Evolutionary conservation across 2,888 invertebrate genomes (phyloP).

Genomic region (Acronicta alni): DNA sequence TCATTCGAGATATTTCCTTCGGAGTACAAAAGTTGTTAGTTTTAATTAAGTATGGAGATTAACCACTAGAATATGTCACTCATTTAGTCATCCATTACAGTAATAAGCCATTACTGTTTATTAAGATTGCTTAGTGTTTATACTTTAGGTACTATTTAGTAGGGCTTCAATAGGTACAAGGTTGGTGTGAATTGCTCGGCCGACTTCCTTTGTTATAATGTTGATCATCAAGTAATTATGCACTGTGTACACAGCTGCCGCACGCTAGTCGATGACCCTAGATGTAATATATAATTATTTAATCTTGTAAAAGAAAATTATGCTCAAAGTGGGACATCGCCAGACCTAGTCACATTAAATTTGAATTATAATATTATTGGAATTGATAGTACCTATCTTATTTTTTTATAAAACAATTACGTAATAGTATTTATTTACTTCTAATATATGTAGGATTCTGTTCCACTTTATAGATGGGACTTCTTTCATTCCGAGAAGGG

Average conservation of each 20-base stretch:
- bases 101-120: neutral
- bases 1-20: too few species aligned
- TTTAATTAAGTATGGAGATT: too few species aligned
- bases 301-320: conserved; percentile 16
- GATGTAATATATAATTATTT: conserved; percentile 34
- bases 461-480: too few species aligned
- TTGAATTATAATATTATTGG: too few species aligned
- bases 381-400: too few species aligned
- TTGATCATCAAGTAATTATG: conserved; percentile 47
- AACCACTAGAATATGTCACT: too few species aligned
- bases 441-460: too few species aligned
- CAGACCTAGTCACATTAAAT: too few species aligned
- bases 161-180: conserved; percentile 45
- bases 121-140: neutral
- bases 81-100: neutral
- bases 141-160: conserved; percentile 6
- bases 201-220: conserved; percentile 47
- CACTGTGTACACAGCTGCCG: conserved; percentile 35
- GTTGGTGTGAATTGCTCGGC: conserved; percentile 33
- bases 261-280: conserved; percentile 58
- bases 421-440: too few species aligned
- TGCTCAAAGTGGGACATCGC: conserved; percentile 17
- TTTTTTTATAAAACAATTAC: too few species aligned
- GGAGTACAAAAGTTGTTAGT: too few species aligned
- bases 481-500: too few species aligned